Evolutionary conservation across 2,888 invertebrate genomes (phyloP).

Genomic region (Stictocephala bisonia): DNA sequence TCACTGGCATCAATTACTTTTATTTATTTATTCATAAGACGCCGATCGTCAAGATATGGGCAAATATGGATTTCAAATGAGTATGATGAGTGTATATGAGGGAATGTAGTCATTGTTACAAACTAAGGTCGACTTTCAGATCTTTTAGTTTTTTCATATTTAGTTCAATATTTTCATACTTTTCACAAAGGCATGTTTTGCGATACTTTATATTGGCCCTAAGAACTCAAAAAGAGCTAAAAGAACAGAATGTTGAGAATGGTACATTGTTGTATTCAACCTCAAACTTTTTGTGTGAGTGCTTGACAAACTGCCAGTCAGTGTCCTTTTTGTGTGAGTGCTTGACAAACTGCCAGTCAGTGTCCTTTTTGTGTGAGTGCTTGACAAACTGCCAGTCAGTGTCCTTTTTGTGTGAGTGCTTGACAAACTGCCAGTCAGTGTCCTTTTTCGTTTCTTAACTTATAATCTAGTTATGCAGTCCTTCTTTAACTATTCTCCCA

Average conservation of each 20-base stretch:
- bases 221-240: conserved; percentile 4
- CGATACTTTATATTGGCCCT: conserved; percentile 6
- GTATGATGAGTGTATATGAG: no score
- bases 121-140: conserved; percentile 1
- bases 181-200: conserved; percentile 9
- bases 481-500: conserved; percentile 34
- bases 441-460: conserved; percentile 34
- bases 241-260: conserved; percentile 12
- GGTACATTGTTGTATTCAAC: conserved; percentile 29
- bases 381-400: no score
- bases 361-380: no score
- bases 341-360: no score
- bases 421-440: conserved; percentile 5
- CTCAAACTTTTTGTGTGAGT: conserved; percentile 43
- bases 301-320: no score
- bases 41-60: no score
- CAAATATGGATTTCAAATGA: no score
- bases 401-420: no score
- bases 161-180: conserved; percentile 3
- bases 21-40: no score
- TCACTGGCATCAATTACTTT: background rate
- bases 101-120: no score
- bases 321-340: no score
- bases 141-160: conserved; percentile 14
- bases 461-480: conserved; percentile 13